Base-by-base conservation (phyloP, 2,888 invertebrate genomes). In the Dugesia japonica region DNA sequence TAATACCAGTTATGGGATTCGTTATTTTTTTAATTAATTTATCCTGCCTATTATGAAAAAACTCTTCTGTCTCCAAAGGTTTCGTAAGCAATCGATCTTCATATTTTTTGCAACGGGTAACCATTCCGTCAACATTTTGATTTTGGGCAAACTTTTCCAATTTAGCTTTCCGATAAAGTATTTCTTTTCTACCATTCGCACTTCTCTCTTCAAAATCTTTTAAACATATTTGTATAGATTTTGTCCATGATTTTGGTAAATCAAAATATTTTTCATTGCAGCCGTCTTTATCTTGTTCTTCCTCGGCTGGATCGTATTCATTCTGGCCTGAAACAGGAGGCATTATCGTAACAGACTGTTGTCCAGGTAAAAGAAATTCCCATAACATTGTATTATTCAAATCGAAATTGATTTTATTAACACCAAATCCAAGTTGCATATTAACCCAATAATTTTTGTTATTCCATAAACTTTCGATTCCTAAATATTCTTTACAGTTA, bases 381-480 rank as follows among this genome's bases (percentile, higher is more conserved):
- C 77, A 77, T 9, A 76, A 28, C 26, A 42, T 77, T 26, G 42
- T 23, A 71, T 77, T 56, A 26, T 28, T 71, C 7, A 77, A 26
- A 38, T 77, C 77, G 31, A 71, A 77, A 33, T 33, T 71, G 4
- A 76, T 56, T 17, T 76, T 28, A 7, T 28, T 7, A 28, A 77
- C 42, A 20, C 77, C 77, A 28, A 76, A 77, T 28, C 77, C 26
- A 78, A 84, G 83, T 81, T 85, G 85, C 83, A 85, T 85, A 80
- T 85, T 84, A 73, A 84, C 83, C 85, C 85, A 85, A 80, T 84
- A 93, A 84, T 94, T 94, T 74, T 87, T 86, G 81, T 92, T 86
- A 81, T 92, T 92, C 89, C 93, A 94, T 74, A 92, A 85, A 79
- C 90, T 89, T 81, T 93, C 92, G 1, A 94, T 87, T 0, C 89